These are phyloP conservation scores for Zaprionus kolodkinae DNA, from an alignment of 1,140 invertebrate species.

Conservation along the genomic window DNA sequence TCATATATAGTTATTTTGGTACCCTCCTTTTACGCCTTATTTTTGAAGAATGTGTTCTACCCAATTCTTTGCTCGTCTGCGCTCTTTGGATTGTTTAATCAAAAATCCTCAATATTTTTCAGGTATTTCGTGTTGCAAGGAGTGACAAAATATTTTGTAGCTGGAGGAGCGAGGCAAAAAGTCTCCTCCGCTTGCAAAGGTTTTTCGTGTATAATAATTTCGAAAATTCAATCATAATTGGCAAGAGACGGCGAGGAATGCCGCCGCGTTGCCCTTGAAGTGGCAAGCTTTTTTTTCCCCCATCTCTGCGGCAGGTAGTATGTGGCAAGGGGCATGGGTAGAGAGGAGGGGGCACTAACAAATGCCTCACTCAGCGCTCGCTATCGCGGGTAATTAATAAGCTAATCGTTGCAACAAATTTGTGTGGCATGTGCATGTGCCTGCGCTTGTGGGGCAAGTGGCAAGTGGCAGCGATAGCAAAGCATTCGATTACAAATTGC, in stretches of 20 bases:
- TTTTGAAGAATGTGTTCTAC: background rate
- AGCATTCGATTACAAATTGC: slow-evolving; percentile 77
- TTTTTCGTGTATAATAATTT: slow-evolving; percentile 40
- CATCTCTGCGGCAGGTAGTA: background rate
- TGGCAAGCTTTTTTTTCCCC: slow-evolving; percentile 7
- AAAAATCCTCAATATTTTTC: slow-evolving; percentile 32
- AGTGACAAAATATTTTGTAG: slow-evolving; percentile 54
- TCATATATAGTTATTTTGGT: background rate
- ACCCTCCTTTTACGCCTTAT: background rate
- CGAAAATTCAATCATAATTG: slow-evolving; percentile 63
- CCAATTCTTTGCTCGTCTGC: background rate
- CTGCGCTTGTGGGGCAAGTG: no score
- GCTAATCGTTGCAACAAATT: slow-evolving; percentile 80
- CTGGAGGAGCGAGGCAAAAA: slow-evolving; percentile 10
- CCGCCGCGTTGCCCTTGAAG: slow-evolving; percentile 31
- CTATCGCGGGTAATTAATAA: slow-evolving; percentile 80
- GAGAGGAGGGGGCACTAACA: slow-evolving; percentile 21
- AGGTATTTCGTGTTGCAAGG: slow-evolving; percentile 35
- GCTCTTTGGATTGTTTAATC: slow-evolving; percentile 16
- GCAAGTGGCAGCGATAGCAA: slow-evolving; percentile 8
- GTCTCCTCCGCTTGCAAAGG: background rate
- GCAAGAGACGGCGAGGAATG: slow-evolving; percentile 55
- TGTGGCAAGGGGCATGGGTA: background rate
- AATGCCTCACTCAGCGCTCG: slow-evolving; percentile 61
- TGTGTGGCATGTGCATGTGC: slow-evolving; percentile 72